A percentile compares a stretch with the other conserved stretches of the same genome.
Conservation (phyloP, 2,888 invertebrate genomes). For the Dryobotodes eremita region DNA sequence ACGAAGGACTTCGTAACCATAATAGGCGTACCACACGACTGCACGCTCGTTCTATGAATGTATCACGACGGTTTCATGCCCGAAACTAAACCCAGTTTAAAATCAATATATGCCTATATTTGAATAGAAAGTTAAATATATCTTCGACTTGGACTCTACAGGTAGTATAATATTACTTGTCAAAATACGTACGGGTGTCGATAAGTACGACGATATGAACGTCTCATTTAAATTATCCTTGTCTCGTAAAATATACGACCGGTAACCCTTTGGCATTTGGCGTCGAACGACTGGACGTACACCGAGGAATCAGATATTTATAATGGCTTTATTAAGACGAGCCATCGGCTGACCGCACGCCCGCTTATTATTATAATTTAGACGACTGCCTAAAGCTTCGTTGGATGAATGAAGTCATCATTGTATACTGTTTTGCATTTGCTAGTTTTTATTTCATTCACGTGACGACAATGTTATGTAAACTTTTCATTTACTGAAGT, state of each 20-base stretch:
- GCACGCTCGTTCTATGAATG: conserved; percentile 66
- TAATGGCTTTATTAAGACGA: conserved; percentile 90
- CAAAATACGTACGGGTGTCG: conserved; percentile 68
- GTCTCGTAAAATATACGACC: conserved; percentile 77
- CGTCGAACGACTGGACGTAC: conserved; percentile 80
- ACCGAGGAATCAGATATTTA: conserved; percentile 88
- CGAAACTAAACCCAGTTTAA: conserved; percentile 55
- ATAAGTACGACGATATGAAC: conserved; percentile 71
- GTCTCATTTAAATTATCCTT: conserved; percentile 76
- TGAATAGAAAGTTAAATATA: conserved; percentile 37
- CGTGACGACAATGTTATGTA: conserved; percentile 38
- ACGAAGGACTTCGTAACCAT: conserved; percentile 61
- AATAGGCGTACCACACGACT: conserved; percentile 68
- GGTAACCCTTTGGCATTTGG: conserved; percentile 86
- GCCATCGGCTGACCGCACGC: conserved; percentile 86
- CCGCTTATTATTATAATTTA: conserved; percentile 91
- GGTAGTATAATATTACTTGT: conserved; percentile 63
- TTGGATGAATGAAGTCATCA: conserved; percentile 88
- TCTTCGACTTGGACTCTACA: conserved; percentile 26
- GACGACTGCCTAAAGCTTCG: conserved; percentile 89
- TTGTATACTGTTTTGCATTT: conserved; percentile 63
- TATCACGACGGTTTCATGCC: conserved; percentile 63
- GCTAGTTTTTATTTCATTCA: conserved; percentile 61
- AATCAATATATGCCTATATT: conserved; percentile 44
- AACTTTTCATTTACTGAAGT: conserved; percentile 47